Base-by-base conservation (phyloP, 23 tunicate species). In the Trididemnum clinides region DNA sequence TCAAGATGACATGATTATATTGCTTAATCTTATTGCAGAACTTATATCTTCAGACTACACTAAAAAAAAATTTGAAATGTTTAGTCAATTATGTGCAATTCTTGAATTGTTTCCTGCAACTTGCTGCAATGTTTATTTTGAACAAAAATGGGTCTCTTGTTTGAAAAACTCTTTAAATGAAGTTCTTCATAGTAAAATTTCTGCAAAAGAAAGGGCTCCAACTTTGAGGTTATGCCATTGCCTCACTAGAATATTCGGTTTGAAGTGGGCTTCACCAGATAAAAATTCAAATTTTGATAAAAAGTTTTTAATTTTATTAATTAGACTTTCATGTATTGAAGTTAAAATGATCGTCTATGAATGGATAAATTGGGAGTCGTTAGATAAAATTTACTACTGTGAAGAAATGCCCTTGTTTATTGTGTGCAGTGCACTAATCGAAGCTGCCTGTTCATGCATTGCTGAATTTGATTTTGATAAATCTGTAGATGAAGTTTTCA, bases 391-490 rank as follows among this genome's bases (percentile, higher is more conserved):
- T 71, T 30, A 30, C 22, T 27, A 64, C 0, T 18, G 33, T 10
- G 78, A 59, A 31, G 34, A 37, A 1, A 30, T 85, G 57, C 1
- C 51, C 5, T 15, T 85, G 19, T 36, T 85, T 20, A 0, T 80
- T 33, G 27, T 87, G 7, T 90, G 95, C 32, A 85, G 82, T 28
- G 37, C 54, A 28, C 39, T 90, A 0, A 31, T 72, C 1, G 95
- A 90, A 81, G 33, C 81, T 23, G 51, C 25, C 34, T 90, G 92
- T 34, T 58, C 84, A 33, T 39, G 29, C 29, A 65, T 92, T 0
- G 88, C 91, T 6, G 34, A 82, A 10, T 92, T 83, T 83, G 97
- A 92, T 28, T 84, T 83, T 33, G 63, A 74, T 2, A 77, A 78
- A 35, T 30, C 39, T 58, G 65, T 28, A 5, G 50, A 64, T 37